Evolutionary conservation across 2,888 invertebrate genomes (phyloP), one percentile per base, ranked within the genome.

Genomic region (Cabera pusaria): DNA sequence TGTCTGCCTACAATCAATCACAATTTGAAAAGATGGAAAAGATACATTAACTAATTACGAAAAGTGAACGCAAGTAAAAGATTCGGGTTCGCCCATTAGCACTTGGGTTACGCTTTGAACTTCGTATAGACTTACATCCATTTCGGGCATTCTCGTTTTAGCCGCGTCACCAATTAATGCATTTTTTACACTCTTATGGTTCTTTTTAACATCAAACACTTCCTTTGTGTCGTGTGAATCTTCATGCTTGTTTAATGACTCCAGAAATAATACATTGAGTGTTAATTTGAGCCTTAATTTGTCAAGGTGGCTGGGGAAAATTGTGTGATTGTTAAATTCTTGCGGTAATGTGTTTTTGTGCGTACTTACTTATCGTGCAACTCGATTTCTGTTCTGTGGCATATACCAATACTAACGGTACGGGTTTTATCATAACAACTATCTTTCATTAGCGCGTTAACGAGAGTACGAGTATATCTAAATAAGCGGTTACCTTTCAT

Each of bases 111-210:
- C 67, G 66, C 75, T 80, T 78, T 81, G 76, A 80, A 78, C 73
- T 71, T 49, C 38, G 60, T 59, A 48, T 66, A 64, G 59, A 56
- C 60, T 72, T 67, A 72, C 73, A 66, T 71, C 72, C 72, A 72
- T 72, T 72, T 69, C 48, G 52, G 59, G 61, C 46, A 45, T 56
- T 61, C 67, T 67, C 60, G 56, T 62, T 72, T 70, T 71, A 73
- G 69, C 58, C 51, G 44, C 64, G 63, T 58, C 69, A 74, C 78
- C 76, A 84, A 84, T 84, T 84, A 84, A 80, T 69, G 77, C 62
- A 72, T 78, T 79, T 78, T 76, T 75, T 68, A 58, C 45, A 59
- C 55, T 61, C 56, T 56, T 54, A 47, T 25, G 42, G 51, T 54
- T 27, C 48, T 56, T 59, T 62, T 62, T 52, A 52, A 56, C 49